Evolutionary conservation across 1,140 invertebrate species (phyloP).

Genomic region (Panonychus citri): DNA sequence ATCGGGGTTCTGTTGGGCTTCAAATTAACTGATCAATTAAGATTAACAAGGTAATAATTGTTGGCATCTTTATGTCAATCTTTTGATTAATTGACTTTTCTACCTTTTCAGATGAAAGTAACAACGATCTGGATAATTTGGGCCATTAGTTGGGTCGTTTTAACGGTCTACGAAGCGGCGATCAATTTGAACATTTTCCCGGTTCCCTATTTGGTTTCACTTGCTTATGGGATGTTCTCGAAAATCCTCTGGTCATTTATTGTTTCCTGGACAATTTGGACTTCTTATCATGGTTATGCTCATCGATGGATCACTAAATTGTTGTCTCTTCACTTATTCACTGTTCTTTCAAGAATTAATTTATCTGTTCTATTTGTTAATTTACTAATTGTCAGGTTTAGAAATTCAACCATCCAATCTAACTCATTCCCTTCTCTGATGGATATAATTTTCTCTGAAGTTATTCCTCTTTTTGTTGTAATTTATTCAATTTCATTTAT

Average conservation of each 20-base stretch:
- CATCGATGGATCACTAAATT: background rate
- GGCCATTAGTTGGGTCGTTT: background rate
- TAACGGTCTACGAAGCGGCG: background rate
- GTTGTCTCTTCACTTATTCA: background rate
- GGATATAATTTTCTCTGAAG: background rate
- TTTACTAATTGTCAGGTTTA: background rate
- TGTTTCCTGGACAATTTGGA: background rate
- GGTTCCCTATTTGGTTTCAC: background rate
- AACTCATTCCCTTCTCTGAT: background rate
- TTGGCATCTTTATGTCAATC: too few relatives aligned
- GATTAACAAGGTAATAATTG: background rate
- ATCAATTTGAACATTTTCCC: background rate
- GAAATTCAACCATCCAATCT: background rate
- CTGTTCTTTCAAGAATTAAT: background rate
- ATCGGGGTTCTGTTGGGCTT: slow-evolving; percentile 1
- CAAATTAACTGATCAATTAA: background rate
- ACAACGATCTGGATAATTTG: background rate
- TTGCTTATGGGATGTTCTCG: background rate
- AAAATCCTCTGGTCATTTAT: background rate
- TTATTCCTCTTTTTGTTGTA: background rate
- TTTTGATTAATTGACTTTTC: background rate
- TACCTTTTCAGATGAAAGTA: background rate
- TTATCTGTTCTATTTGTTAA: background rate
- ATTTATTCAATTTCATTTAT: background rate
- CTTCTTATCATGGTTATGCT: background rate